phyloP scores from a whole-genome alignment of 35 echinoderm and acorn worm species.

The Holothuria glaberrima region DNA sequence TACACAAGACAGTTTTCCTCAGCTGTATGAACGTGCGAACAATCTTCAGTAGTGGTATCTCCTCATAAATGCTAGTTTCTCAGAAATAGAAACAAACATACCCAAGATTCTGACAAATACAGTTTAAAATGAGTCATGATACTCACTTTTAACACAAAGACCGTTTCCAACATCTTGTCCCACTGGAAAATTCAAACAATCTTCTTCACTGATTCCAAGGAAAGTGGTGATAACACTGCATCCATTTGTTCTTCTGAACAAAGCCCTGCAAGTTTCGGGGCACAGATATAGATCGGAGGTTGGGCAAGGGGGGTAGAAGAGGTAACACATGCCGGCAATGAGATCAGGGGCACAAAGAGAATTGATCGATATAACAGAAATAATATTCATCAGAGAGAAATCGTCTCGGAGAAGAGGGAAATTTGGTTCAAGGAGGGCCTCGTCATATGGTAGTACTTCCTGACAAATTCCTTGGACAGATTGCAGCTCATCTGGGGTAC shows the following conservation, averaged over 20 bases:
- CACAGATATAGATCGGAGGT: slow-evolving; percentile 13
- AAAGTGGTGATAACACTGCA: background rate
- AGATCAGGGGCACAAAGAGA: background rate
- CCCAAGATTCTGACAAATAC: no score
- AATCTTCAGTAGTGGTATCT: no score
- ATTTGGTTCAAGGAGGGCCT: background rate
- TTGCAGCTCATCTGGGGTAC: background rate
- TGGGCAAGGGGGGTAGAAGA: slow-evolving; percentile 31
- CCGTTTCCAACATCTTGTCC: slow-evolving; percentile 15
- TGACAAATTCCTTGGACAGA: slow-evolving; percentile 11
- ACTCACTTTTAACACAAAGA: slow-evolving; percentile 30
- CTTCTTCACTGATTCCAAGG: slow-evolving; percentile 8
- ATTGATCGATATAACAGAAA: background rate
- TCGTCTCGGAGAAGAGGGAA: background rate
- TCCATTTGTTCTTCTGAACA: background rate
- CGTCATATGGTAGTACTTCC: background rate
- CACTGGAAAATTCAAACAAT: background rate
- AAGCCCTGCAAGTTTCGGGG: slow-evolving; percentile 32
- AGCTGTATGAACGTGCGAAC: no score
- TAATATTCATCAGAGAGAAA: background rate
- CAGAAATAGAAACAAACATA: no score
- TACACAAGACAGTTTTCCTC: no score
- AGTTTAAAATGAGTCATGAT: background rate
- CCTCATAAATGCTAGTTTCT: no score
- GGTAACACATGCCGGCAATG: background rate